Evolutionary conservation across 2,888 invertebrate species (phyloP).

Genomic region (Hoplodrina blanda): DNA sequence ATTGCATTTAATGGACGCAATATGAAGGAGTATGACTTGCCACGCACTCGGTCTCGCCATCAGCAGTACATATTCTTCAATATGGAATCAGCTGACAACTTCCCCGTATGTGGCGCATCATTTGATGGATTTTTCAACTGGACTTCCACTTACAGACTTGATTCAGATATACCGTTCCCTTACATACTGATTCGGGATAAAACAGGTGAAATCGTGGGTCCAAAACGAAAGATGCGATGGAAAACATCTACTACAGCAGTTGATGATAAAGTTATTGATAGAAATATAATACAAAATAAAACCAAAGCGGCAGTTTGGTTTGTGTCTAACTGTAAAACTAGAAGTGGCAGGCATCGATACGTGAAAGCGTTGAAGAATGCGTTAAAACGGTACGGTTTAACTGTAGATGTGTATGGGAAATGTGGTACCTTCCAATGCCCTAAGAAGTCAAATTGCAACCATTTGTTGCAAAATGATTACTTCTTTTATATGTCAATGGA

Average conservation of each 20-base stretch:
- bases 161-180: constrained; percentile 82
- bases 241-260: constrained; percentile 64
- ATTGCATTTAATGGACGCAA: constrained; percentile 83
- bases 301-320: constrained; percentile 86
- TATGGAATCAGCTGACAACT: constrained; percentile 83
- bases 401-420: constrained; percentile 89
- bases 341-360: constrained; percentile 73
- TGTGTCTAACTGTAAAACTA: constrained; percentile 80
- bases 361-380: constrained; percentile 72
- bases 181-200: constrained; percentile 78
- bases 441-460: constrained; percentile 71
- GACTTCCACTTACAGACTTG: constrained; percentile 84
- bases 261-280: constrained; percentile 67
- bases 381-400: constrained; percentile 67
- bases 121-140: constrained; percentile 85
- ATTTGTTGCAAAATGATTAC: constrained; percentile 89
- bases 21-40: constrained; percentile 67
- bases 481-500: constrained; percentile 94
- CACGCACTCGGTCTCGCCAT: constrained; percentile 70
- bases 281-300: constrained; percentile 72
- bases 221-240: constrained; percentile 67
- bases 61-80: constrained; percentile 85
- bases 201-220: constrained; percentile 77
- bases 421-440: constrained; percentile 86
- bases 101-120: constrained; percentile 74